phyloP scores from a whole-genome alignment of 92 coral and sea anemone genomes.

The Diadumene lineata region DNA sequence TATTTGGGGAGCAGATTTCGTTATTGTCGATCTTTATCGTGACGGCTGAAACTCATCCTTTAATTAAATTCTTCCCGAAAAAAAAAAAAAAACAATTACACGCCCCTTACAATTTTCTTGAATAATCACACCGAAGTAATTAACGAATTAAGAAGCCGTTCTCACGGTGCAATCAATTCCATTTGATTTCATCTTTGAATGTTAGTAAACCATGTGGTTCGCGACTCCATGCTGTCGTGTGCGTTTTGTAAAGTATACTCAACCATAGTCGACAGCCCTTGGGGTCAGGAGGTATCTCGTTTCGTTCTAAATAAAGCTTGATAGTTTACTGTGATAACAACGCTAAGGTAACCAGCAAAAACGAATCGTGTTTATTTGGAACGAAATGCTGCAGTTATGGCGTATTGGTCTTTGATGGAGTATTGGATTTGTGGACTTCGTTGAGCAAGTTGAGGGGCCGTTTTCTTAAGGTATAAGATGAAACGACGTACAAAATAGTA shows the following conservation, averaged over 20 bases:
- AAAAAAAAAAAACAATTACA: not conserved
- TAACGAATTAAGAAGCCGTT: not conserved
- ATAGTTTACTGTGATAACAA: conserved; percentile 10
- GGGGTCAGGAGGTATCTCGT: conserved; percentile 28
- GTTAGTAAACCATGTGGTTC: conserved; percentile 4
- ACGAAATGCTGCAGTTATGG: not conserved
- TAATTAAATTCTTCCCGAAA: not conserved
- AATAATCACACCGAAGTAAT: not conserved
- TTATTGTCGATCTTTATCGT: not conserved
- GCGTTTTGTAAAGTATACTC: not conserved
- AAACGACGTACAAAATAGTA: not conserved
- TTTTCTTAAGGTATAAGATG: not conserved
- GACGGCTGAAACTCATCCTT: not conserved
- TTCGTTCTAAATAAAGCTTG: conserved; percentile 15
- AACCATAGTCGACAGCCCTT: conserved; percentile 2
- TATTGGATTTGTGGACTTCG: not conserved
- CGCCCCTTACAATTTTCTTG: not conserved
- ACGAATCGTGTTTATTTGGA: not conserved
- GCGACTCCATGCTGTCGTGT: conserved; percentile 4
- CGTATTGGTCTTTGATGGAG: not conserved
- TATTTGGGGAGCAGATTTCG: not conserved
- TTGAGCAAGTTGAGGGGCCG: not conserved
- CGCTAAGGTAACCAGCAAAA: not conserved
- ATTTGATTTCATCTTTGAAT: not conserved
- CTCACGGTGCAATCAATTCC: not conserved